These are phyloP conservation scores for Odocoileus virginianus DNA, from an alignment of 2,113 vertebrate species.

Conservation along the genomic window DNA sequence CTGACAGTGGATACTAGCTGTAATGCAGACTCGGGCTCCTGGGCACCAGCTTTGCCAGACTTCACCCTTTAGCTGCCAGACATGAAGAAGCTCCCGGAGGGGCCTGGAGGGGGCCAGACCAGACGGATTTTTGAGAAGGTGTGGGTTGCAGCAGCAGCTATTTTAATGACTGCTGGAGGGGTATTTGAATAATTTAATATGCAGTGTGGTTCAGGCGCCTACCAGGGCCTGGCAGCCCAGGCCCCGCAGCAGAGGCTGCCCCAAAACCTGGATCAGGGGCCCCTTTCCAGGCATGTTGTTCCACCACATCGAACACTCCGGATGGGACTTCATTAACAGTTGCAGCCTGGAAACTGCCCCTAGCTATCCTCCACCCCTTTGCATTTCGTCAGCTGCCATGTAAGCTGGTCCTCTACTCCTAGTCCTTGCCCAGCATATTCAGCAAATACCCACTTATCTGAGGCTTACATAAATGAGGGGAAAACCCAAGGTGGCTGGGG, in stretches of 20 bases:
- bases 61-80: not conserved
- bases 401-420: accelerated
- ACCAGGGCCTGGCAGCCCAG: not conserved
- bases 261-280: not conserved
- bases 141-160: not conserved
- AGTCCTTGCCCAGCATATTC: accelerated
- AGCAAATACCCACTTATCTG: accelerated
- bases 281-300: not conserved
- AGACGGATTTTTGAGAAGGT: no score
- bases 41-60: not conserved
- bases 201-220: accelerated
- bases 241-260: not conserved
- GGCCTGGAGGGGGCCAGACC: not conserved
- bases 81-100: not conserved
- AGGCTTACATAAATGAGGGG: not conserved
- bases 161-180: not conserved
- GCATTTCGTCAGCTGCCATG: accelerated
- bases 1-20: not conserved
- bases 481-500: accelerated
- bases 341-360: no score
- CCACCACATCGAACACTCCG: not conserved
- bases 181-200: not conserved
- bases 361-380: accelerated
- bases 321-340: accelerated
- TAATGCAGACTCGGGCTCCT: not conserved